Evolutionary conservation across 2,113 vertebrate species (phyloP), one percentile per base, ranked within the genome.

Genomic region (Calonectris borealis): DNA sequence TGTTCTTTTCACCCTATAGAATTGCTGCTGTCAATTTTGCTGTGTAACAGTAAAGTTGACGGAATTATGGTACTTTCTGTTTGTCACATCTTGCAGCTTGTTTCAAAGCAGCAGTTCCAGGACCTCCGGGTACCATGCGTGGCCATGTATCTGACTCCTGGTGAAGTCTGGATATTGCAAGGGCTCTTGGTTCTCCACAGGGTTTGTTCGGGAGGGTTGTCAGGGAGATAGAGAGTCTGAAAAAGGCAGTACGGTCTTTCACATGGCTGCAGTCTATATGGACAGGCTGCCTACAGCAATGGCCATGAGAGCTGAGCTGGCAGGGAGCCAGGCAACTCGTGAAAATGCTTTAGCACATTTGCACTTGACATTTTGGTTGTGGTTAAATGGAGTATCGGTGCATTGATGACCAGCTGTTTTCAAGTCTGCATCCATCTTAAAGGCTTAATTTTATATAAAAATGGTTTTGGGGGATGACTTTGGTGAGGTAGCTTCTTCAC

Each of bases 121-220:
- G 60, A 20, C 38, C 76, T 62, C 16, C 0, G 1, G 52, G 42
- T 42, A 61, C 46, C 4, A 5, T 2, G 20, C 0, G 1, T 34
- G 57, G 55, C 83, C 4, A 0, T 27, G 22, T 52, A 78, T n/a
- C 27, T 36, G 66, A 40, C 64, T 66, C 49, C 34, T 58, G 80
- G 29, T 1, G 3, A 65, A 91, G 51, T 11, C 76, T 51, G 52
- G 46, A 3, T 77, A 14, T 51, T 62, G 19, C 29, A 26, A n/a
- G 42, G 38, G 26, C 73, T 80, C 76, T 66, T 77, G 83, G 36
- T 44, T 80, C 11, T 80, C n/a, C 3, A 0, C 13, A 6, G 40
- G 36, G 26, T 48, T 94, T 93, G 18, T 10, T 71, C 8, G 1
- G 38, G 66, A 57, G 44, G 19, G 81, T 82, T 96, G 91, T 69